Evolutionary conservation across 2,797 vertebrate species (phyloP).

Genomic region (Mustela erminea): DNA sequence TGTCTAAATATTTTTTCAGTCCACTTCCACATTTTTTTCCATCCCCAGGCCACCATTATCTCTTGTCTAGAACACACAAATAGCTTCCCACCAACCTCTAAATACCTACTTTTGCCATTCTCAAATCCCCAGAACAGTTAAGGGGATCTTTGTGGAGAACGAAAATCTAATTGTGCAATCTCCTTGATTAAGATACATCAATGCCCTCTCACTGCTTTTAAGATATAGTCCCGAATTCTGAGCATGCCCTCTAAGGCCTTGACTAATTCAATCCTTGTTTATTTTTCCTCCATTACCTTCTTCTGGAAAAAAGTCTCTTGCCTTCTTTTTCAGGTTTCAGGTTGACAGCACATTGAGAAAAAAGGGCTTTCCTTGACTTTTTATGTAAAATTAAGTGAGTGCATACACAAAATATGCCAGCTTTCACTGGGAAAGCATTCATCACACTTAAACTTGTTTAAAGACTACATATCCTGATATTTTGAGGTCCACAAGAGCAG

Average conservation of each 20-base stretch:
- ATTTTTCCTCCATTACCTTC: background rate
- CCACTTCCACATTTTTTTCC: background rate
- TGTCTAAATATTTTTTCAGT: background rate
- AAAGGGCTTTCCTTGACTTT: background rate
- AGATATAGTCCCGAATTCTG: background rate
- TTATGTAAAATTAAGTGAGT: background rate
- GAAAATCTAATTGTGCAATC: background rate
- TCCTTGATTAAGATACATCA: background rate
- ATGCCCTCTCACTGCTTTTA: background rate
- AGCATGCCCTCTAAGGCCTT: background rate
- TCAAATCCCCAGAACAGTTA: background rate
- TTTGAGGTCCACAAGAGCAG: background rate
- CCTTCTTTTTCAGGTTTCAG: background rate
- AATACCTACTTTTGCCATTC: background rate
- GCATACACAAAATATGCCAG: background rate
- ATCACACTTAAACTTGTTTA: background rate
- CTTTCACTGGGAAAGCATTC: background rate
- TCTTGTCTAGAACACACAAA: conserved; percentile 12
- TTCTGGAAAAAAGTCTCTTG: conserved; percentile 17
- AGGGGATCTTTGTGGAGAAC: background rate
- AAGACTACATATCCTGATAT: background rate
- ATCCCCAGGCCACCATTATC: background rate
- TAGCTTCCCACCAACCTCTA: background rate
- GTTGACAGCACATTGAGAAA: background rate
- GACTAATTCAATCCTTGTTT: background rate